phyloP scores from a whole-genome alignment of 2,888 invertebrate species.

The Baronia brevicornis region DNA sequence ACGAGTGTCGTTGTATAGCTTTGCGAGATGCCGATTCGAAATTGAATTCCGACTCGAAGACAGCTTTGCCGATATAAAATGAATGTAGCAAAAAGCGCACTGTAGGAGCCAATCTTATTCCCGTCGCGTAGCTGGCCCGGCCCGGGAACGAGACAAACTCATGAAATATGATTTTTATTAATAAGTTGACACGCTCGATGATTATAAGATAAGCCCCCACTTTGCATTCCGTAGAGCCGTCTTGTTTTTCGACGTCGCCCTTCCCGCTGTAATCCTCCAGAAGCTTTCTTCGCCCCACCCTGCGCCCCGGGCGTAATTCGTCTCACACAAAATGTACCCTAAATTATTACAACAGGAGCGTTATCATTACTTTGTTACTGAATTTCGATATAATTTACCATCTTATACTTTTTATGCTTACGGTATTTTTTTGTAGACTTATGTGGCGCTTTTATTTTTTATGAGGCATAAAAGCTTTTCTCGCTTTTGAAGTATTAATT shows the following conservation, averaged over 20 bases:
- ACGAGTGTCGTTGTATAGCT: too few species aligned
- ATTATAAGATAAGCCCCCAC: constrained; percentile 74
- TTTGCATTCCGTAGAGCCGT: constrained; percentile 68
- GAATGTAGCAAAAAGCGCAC: constrained; percentile 31
- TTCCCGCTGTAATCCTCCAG: constrained; percentile 51
- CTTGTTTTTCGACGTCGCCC: constrained; percentile 58
- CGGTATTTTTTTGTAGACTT: too few species aligned
- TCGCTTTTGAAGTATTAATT: too few species aligned
- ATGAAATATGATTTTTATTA: constrained; percentile 76
- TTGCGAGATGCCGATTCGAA: constrained; percentile 12
- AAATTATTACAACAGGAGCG: constrained; percentile 18
- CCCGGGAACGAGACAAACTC: constrained; percentile 40
- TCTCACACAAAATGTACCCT: constrained; percentile 36
- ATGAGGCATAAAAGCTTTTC: too few species aligned
- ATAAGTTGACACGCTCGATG: constrained; percentile 76
- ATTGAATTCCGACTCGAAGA: too few species aligned
- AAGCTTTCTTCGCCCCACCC: constrained; percentile 39
- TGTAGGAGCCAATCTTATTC: constrained; percentile 41
- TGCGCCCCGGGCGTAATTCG: constrained; percentile 23
- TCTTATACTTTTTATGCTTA: not conserved
- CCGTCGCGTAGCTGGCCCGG: constrained; percentile 43
- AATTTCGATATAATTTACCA: constrained; percentile 7
- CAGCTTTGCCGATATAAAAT: constrained; percentile 37
- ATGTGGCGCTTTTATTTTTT: too few species aligned
- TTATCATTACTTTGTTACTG: constrained; percentile 22